phyloP scores from a whole-genome alignment of 2,113 vertebrate species.

The Balaeniceps rex region DNA sequence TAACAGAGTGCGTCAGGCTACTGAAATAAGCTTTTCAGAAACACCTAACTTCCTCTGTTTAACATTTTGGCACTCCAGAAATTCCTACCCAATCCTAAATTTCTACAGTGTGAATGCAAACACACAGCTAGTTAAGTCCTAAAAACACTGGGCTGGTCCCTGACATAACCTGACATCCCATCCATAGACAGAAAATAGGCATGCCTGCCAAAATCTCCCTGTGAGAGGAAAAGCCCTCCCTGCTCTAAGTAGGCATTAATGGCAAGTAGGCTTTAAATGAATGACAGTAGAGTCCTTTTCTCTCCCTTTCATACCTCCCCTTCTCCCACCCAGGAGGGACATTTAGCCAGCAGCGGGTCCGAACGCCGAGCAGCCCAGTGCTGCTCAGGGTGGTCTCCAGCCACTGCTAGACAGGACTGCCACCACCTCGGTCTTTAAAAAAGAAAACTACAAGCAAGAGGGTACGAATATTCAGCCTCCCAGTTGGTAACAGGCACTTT shows the following conservation, averaged over 20 bases:
- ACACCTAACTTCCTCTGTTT: neutral
- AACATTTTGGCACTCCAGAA: neutral
- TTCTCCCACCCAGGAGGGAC: neutral
- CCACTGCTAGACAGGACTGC: neutral
- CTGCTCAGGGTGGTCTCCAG: neutral
- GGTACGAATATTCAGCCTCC: neutral
- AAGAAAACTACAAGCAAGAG: neutral
- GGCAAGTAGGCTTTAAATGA: neutral
- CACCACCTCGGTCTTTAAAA: neutral
- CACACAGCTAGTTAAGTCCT: neutral
- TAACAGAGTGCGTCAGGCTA: neutral
- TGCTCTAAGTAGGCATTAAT: neutral
- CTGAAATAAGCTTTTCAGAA: neutral
- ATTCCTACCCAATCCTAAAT: neutral
- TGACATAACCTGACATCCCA: neutral
- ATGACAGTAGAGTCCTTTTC: neutral
- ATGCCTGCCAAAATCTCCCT: neutral
- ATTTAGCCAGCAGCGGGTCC: neutral
- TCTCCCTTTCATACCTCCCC: neutral
- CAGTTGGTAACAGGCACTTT: neutral
- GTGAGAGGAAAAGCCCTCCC: neutral
- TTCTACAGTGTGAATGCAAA: neutral
- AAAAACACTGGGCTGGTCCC: neutral
- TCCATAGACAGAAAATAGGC: neutral
- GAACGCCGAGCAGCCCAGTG: neutral